phyloP scores from a whole-genome alignment of 2,797 vertebrate genomes.

The Sebastes jordani region DNA sequence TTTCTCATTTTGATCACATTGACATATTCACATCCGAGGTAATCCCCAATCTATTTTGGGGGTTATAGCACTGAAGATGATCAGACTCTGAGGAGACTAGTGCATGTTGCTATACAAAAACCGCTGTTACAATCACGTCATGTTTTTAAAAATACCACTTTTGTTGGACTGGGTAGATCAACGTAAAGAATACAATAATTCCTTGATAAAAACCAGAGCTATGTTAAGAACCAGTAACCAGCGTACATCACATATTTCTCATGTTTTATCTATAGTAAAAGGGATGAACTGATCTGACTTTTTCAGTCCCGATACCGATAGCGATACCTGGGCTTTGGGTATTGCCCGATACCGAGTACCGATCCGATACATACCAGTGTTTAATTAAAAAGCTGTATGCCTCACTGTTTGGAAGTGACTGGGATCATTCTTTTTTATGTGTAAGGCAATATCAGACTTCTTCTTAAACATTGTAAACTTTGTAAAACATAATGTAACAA shows the following conservation, averaged over 20 bases:
- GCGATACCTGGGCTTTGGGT: too few species aligned
- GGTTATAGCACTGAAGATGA: slow-evolving; percentile 54
- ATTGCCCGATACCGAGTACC: too few species aligned
- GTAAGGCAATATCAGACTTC: too few species aligned
- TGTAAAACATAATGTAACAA: background rate
- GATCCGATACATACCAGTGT: too few species aligned
- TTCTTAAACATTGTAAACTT: too few species aligned
- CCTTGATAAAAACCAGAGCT: background rate
- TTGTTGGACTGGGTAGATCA: slow-evolving; percentile 6
- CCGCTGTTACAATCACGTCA: slow-evolving; percentile 21
- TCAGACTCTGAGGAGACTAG: slow-evolving; percentile 54
- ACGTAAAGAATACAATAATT: background rate
- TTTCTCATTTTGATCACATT: slow-evolving; percentile 78
- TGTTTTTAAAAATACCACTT: slow-evolving; percentile 29
- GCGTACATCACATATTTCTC: background rate
- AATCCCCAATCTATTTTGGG: slow-evolving; percentile 81
- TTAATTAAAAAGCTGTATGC: background rate
- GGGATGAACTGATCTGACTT: too few species aligned
- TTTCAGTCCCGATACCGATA: background rate
- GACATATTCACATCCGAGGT: slow-evolving; percentile 74
- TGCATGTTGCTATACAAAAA: slow-evolving; percentile 33
- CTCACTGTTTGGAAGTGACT: background rate
- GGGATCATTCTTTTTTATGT: background rate
- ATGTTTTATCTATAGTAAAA: background rate
- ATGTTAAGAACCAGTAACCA: background rate